phyloP scores from a whole-genome alignment of 1,140 invertebrate species.

The Maconellicoccus hirsutus region DNA sequence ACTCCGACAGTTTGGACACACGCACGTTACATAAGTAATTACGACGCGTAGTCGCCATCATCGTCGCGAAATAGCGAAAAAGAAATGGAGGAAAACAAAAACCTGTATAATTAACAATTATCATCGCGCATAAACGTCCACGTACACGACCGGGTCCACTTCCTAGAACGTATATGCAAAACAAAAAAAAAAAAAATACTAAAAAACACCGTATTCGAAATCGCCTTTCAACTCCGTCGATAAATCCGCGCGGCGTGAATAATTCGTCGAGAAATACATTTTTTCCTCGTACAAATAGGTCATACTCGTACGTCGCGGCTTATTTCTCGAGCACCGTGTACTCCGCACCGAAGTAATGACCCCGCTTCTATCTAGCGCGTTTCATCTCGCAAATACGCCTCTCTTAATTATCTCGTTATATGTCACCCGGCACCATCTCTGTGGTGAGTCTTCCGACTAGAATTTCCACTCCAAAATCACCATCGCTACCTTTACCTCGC shows the following conservation, averaged over 20 bases:
- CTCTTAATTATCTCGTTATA: conserved; percentile 1
- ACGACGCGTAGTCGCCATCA: neutral
- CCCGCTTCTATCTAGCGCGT: neutral
- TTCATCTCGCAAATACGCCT: neutral
- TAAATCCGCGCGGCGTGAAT: neutral
- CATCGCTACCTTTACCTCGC: no score
- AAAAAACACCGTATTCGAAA: no score
- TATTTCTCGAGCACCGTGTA: neutral
- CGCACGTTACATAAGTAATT: neutral
- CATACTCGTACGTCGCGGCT: neutral
- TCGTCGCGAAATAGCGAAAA: neutral
- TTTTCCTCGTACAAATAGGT: neutral
- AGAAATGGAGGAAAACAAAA: neutral
- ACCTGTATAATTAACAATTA: neutral
- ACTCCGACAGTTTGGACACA: neutral
- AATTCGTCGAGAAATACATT: neutral
- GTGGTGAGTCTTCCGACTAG: no score
- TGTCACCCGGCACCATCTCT: neutral
- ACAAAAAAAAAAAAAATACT: no score
- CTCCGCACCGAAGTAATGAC: no score
- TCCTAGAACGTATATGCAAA: neutral
- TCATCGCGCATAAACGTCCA: neutral
- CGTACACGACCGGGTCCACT: neutral
- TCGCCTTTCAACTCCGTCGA: neutral
- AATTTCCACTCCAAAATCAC: no score